These are phyloP conservation scores for Hassar affinis DNA, from an alignment of 2,113 vertebrate species.

Conservation along the genomic window DNA sequence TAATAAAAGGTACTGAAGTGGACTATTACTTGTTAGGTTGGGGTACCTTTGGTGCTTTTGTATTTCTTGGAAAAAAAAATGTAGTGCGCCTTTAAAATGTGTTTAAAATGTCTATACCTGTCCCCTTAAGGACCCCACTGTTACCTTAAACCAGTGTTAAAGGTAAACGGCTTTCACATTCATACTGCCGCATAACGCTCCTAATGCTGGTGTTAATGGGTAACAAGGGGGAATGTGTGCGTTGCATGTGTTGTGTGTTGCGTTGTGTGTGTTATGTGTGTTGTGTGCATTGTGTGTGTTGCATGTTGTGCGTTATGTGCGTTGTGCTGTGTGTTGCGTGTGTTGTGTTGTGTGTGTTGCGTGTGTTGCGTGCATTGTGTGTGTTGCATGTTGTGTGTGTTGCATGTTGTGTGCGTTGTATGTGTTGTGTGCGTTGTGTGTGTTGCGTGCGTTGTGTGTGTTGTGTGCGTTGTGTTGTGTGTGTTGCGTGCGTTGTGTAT, in stretches of 20 bases:
- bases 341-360: not conserved
- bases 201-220: not conserved
- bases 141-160: not conserved
- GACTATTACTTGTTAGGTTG: slow-evolving; percentile 3
- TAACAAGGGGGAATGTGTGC: not conserved
- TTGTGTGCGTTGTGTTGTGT: slow-evolving; percentile 11
- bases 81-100: not conserved
- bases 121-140: not conserved
- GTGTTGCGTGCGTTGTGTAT: not conserved
- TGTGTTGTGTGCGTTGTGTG: not conserved
- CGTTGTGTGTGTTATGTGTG: not conserved
- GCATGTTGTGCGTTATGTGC: too few relatives aligned
- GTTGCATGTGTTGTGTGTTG: slow-evolving; percentile 14
- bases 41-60: not conserved
- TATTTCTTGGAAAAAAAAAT: slow-evolving; percentile 1
- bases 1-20: not conserved
- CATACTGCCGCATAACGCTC: not conserved
- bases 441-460: slow-evolving; percentile 18
- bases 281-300: too few relatives aligned
- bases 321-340: too few relatives aligned
- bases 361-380: too few relatives aligned
- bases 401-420: too few relatives aligned
- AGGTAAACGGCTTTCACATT: not conserved
- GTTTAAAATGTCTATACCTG: not conserved
- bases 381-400: slow-evolving; percentile 5